Evolutionary conservation across 2,797 vertebrate genomes (phyloP), one percentile per base, ranked within the genome.

Genomic region (Macropodus opercularis): DNA sequence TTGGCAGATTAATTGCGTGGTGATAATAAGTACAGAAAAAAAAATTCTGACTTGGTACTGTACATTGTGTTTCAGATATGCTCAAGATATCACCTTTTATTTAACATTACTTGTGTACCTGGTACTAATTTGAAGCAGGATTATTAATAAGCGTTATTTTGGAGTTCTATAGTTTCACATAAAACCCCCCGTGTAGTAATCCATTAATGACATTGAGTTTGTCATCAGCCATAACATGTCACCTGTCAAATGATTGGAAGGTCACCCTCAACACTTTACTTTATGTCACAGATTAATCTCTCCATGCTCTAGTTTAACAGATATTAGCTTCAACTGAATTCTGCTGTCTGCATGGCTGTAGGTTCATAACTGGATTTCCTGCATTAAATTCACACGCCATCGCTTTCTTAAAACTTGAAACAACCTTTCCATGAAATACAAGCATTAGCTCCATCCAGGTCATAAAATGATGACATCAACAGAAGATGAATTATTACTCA

Each of bases 131-230:
- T 57, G 51, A 60, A 67, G 43, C 19, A 6, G 58, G 49, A 73
- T 65, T 70, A 54, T 58, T 49, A 9, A 32, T n/a, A 48, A 29
- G 29, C 29, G 26, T 23, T 55, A 31, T 22, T 5, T 8, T 14
- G 48, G 56, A 54, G 52, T 14, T 75, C 73, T 78, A 40, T 34
- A 35, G 73, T 80, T 83, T 75, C 75, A 52, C 34, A 32, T 42
- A 46, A 39, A 38, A 51, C 60, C 23, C 36, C 38, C 24, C n/a
- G 44, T 42, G n/a, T 24, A 18, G 31, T n/a, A 34, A 26, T 53
- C 24, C 19, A 42, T n/a, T n/a, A n/a, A n/a, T n/a, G n/a, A n/a
- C n/a, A n/a, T n/a, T n/a, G n/a, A n/a, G n/a, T n/a, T n/a, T n/a
- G n/a, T n/a, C n/a, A n/a, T n/a, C n/a, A n/a, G n/a, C n/a, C n/a